Base-by-base conservation (phyloP, 2,113 vertebrate species). In the Corvus moneduloides region DNA sequence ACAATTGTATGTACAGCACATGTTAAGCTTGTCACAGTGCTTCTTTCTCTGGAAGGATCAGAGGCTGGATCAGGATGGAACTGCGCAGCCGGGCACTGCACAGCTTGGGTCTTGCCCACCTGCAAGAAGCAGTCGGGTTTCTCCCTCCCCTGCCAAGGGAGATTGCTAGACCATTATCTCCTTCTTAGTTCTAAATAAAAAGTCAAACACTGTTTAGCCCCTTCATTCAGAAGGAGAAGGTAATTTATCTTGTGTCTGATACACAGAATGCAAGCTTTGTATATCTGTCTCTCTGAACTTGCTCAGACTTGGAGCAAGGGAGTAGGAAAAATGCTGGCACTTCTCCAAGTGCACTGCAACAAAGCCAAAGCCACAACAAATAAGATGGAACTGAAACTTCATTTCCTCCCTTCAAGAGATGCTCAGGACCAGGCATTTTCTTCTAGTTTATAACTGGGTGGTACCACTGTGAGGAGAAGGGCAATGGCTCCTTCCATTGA, bases 31-130 rank as follows among this genome's bases (percentile, higher is more conserved):
- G 64, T 88, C 81, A 74, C 16, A 8, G 51, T 11, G 20, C 64
- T 90, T 64, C 94, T 86, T 94, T 87, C 95, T 93, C 94, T 90
- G 97, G 81, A 92, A 46, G 87, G 59, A 37, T 96, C 92, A 79
- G 96, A 96, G 95, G 92, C 90, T 10, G 49, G 88, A 82, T 90
- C 73, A 87, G 95, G 89, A 69, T 72, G 66, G 24, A 97, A 94
- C 63, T 84, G 91, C 85, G 72, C 92, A 63, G 90, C 77, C 12
- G 14, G 90, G 35, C 41, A 61, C 33, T 87, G 75, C 18, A 17
- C 7, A 2, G 72, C 22, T 49, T 56, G 84, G n/a, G 48, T 76
- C 80, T 88, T 61, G 54, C 78, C 51, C 80, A 92, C 49, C 76
- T 97, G 16, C 84, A 92, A 91, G 91, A 79, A 90, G 85, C 73